A percentile compares a stretch with the other conserved stretches of the same genome.
phyloP scores from a whole-genome alignment of 2,797 vertebrate genomes.

The Periparus ater region DNA sequence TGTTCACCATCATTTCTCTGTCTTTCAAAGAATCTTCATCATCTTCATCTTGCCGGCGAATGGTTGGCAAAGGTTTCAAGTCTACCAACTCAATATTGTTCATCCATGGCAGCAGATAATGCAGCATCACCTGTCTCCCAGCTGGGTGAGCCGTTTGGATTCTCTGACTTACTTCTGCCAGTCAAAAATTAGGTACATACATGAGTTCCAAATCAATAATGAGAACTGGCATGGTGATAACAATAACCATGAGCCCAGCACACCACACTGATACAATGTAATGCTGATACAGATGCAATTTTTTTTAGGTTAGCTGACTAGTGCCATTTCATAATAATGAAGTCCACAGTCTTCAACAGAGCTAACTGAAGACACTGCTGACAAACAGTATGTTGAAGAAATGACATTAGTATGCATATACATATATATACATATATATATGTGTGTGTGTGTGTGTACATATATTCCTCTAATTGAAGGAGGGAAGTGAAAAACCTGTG shows the following conservation, averaged over 20 bases:
- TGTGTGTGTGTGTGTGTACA: neutral
- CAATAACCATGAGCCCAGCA: neutral
- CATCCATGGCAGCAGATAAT: constrained; percentile 98
- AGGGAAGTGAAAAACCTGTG: neutral
- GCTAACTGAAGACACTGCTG: neutral
- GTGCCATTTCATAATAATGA: neutral
- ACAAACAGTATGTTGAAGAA: neutral
- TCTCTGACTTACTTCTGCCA: constrained; percentile 94
- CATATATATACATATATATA: too few species aligned
- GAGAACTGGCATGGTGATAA: neutral
- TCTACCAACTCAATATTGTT: constrained; percentile 98
- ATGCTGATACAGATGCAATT: neutral
- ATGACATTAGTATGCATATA: neutral
- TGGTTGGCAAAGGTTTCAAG: constrained; percentile 85
- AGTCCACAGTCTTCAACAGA: neutral
- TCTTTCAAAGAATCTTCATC: constrained; percentile 85
- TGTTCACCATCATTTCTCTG: constrained; percentile 92
- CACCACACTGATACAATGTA: neutral
- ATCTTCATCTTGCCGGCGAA: constrained; percentile 84
- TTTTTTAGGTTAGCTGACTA: neutral
- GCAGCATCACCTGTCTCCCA: constrained; percentile 96
- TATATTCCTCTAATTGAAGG: neutral
- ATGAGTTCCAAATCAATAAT: neutral
- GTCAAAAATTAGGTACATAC: neutral
- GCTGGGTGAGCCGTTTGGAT: constrained; percentile 96